Percentiles rank a stretch among this genome's conserved stretches.
Evolutionary conservation across 2,797 vertebrate genomes (phyloP).

Genomic region (Clarias pachynema): DNA sequence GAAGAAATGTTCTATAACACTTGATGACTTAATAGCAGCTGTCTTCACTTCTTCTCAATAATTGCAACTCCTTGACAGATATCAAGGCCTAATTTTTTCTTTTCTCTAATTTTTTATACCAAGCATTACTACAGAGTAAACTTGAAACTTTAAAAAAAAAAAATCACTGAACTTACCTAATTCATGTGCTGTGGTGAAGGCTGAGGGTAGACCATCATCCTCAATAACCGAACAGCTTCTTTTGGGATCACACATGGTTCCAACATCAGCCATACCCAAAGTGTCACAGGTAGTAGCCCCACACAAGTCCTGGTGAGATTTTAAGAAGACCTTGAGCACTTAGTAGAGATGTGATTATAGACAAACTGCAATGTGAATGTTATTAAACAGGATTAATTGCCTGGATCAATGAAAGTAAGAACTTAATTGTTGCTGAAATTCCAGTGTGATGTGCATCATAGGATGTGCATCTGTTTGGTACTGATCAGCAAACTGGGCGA

Average conservation of each 20-base stretch:
- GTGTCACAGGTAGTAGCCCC: constrained; percentile 98
- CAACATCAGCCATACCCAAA: constrained; percentile 96
- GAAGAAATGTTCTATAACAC: constrained; percentile 37
- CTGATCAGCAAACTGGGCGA: neutral
- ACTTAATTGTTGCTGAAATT: neutral
- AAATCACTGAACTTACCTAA: constrained; percentile 77
- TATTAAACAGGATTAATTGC: neutral
- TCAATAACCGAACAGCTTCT: constrained; percentile 98
- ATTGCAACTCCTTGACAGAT: constrained; percentile 25
- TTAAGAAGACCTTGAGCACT: constrained; percentile 14
- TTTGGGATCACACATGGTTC: constrained; percentile 97
- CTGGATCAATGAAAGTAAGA: neutral
- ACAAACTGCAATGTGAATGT: neutral
- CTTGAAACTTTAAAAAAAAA: neutral
- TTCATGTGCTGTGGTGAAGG: constrained; percentile 96
- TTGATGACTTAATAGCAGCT: constrained; percentile 16
- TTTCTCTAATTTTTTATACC: neutral
- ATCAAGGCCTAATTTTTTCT: neutral
- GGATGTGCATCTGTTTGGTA: neutral
- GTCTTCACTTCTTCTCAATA: constrained; percentile 29
- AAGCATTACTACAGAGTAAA: neutral
- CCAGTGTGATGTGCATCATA: neutral
- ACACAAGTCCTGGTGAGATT: constrained; percentile 85
- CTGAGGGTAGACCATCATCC: constrained; percentile 94
- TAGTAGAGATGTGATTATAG: neutral